Evolutionary conservation across 2,113 vertebrate species (phyloP).

Genomic region (Variabilichromis moorii): DNA sequence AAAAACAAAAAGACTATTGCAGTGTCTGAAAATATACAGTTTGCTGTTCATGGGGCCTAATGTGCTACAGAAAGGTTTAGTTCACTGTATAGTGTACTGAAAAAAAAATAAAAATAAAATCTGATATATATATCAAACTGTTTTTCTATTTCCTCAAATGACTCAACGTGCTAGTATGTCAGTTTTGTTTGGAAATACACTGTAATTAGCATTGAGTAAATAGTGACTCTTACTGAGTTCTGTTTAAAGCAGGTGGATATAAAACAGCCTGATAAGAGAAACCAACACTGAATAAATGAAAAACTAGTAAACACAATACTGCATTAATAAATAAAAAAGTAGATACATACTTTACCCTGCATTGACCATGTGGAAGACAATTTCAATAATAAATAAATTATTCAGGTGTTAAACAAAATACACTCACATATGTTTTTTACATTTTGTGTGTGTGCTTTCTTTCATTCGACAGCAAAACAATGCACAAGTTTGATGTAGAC

Average conservation of each 20-base stretch:
- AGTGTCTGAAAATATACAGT: neutral
- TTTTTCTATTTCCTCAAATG: neutral
- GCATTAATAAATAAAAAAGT: constrained; percentile 66
- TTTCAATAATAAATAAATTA: constrained; percentile 62
- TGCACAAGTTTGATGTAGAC: neutral
- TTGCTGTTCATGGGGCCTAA: neutral
- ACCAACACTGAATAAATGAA: constrained; percentile 32
- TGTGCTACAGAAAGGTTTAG: neutral
- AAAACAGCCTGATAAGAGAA: constrained; percentile 50
- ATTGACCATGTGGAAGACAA: constrained; percentile 71
- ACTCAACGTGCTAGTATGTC: neutral
- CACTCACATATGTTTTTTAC: constrained; percentile 4
- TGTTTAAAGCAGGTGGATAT: constrained; percentile 38
- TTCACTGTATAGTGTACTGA: neutral
- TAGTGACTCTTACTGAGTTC: neutral
- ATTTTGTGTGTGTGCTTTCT: neutral
- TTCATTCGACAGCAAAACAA: neutral
- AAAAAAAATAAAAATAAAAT: neutral
- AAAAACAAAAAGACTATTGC: neutral
- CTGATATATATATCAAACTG: neutral
- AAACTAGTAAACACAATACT: constrained; percentile 59
- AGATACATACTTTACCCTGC: constrained; percentile 76
- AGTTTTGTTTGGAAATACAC: neutral
- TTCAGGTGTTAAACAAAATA: constrained; percentile 52
- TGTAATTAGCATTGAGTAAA: neutral